Base-by-base conservation (phyloP, 2,113 vertebrate species). In the Zosterops lateralis region DNA sequence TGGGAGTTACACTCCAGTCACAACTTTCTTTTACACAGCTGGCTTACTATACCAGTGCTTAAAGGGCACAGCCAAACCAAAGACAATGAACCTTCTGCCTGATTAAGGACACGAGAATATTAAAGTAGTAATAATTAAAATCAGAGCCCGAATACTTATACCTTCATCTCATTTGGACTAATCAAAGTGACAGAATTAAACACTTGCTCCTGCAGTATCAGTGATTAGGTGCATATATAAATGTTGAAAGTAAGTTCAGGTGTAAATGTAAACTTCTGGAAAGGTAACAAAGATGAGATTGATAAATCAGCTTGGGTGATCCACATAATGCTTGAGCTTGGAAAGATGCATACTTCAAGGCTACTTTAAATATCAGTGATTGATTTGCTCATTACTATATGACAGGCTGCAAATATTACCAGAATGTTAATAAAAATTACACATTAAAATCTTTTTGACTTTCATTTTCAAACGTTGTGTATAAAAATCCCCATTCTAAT, bases 81-180 rank as follows among this genome's bases (percentile, higher is more conserved):
- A 86, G 50, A 77, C 79, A 88, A 38, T 17, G 67, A 88, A 54
- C 31, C 28, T 64, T 80, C 62, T 74, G 34, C 21, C 76, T 94
- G 79, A 94, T 89, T 77, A 88, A 94, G 65, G 75, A 67, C 56
- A 86, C 1, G 5, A 65, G 34, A 70, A 34, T 32, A 94, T 60
- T 83, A 74, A 77, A 90, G 45, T 26, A 80, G 47, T 26, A 89
- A 54, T 72, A 76, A 91, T 89, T 92, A 85, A 91, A 84, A 85
- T 62, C 34, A 84, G 24, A 54, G 64, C 26, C 18, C 20, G 48
- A 32, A 54, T 61, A 58, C 80, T 70, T 66, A 61, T 2, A 48
- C 22, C 36, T 76, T 89, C 44, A 72, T 73, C 50, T 82, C 58
- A 90, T 84, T 89, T 93, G 56, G 40, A 73, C 76, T 92, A 92